Evolutionary conservation across 2,797 vertebrate species (phyloP).

Genomic region (Crax fasciolata): DNA sequence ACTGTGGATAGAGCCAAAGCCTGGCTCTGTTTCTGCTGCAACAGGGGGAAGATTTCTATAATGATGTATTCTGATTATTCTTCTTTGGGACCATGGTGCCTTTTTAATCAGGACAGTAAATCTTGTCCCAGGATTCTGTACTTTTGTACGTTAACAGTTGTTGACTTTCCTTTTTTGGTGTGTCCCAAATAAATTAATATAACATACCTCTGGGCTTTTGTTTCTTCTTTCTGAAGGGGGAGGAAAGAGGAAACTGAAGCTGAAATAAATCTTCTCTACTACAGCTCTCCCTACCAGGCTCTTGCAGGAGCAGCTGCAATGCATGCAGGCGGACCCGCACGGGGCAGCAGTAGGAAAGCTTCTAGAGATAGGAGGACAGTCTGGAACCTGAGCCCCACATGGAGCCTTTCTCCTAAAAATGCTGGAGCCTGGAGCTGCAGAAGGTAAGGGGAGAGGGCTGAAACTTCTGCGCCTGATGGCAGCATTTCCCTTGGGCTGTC

Average conservation of each 20-base stretch:
- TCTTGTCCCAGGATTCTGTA: conserved; percentile 75
- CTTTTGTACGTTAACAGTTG: conserved; percentile 77
- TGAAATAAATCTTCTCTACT: neutral
- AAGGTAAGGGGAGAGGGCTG: neutral
- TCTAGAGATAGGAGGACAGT: neutral
- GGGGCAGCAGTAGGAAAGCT: neutral
- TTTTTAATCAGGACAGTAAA: conserved; percentile 77
- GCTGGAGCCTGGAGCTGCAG: neutral
- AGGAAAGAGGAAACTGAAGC: conserved; percentile 62
- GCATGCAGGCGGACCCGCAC: rapidly evolving
- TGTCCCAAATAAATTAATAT: conserved; percentile 79
- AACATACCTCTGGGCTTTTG: conserved; percentile 42
- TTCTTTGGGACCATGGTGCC: conserved; percentile 77
- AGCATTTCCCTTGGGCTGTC: neutral
- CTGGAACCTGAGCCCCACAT: neutral
- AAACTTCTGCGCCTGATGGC: rapidly evolving
- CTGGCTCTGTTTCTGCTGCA: conserved; percentile 74
- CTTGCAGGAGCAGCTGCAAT: neutral
- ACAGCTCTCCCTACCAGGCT: neutral
- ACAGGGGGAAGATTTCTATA: conserved; percentile 36
- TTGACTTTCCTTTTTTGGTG: conserved; percentile 72
- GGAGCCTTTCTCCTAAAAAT: neutral
- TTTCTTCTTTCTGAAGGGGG: conserved; percentile 54
- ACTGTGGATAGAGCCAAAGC: conserved; percentile 66
- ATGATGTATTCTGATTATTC: conserved; percentile 61